Percentiles rank a stretch among this genome's conserved stretches.
Conservation (phyloP, 2,113 vertebrate species). For the Melanerpes aurifrons region DNA sequence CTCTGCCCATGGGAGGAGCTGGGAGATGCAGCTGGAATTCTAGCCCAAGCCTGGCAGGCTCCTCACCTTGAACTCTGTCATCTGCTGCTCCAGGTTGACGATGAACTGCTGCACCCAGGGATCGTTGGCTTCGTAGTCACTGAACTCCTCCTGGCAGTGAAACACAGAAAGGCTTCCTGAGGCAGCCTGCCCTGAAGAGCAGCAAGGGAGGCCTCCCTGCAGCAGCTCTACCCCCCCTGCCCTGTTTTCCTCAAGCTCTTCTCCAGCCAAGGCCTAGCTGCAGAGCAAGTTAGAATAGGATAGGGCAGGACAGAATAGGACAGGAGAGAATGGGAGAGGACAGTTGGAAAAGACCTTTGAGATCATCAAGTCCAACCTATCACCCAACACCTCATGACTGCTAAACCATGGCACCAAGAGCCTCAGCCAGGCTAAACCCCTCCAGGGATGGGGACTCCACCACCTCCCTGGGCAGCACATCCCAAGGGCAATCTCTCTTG, state of each 20-base stretch:
- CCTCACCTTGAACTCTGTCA: conserved; percentile 95
- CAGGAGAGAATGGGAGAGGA: too few species aligned
- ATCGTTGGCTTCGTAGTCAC: conserved; percentile 96
- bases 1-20: background rate
- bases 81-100: conserved; percentile 94
- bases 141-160: conserved; percentile 91
- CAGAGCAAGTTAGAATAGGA: background rate
- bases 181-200: background rate
- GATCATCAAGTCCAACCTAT: too few species aligned
- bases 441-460: too few species aligned
- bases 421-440: too few species aligned
- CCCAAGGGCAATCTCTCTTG: too few species aligned
- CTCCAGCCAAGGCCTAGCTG: fast-evolving
- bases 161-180: background rate
- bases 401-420: too few species aligned
- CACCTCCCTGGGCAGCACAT: too few species aligned
- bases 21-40: fast-evolving
- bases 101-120: conserved; percentile 99
- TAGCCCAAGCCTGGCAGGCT: background rate
- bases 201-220: background rate
- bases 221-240: background rate
- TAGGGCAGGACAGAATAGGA: too few species aligned
- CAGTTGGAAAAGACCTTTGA: too few species aligned
- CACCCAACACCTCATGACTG: too few species aligned
- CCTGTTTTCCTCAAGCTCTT: fast-evolving